These are phyloP conservation scores for Cecropterus lyciades DNA, from an alignment of 1,140 invertebrate genomes.

Conservation along the genomic window DNA sequence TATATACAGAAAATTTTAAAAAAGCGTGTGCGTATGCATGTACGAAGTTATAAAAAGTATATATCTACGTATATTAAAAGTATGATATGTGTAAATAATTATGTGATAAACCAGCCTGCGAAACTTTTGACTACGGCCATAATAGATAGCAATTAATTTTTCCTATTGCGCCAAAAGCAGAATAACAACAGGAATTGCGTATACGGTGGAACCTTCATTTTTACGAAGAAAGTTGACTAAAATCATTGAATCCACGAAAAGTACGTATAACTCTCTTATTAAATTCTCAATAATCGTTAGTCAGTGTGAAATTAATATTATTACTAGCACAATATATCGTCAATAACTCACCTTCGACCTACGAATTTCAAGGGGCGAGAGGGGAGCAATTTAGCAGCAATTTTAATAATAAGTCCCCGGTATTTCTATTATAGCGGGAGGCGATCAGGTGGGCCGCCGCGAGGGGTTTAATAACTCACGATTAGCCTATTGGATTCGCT, in stretches of 20 bases:
- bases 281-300: conserved; percentile 14
- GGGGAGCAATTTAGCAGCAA: conserved; percentile 84
- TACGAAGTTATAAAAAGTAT: no score
- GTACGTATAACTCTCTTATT: conserved; percentile 3
- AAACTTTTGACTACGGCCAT: no score
- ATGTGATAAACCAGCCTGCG: no score
- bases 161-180: no score
- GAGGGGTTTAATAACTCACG: conserved; percentile 80
- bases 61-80: no score
- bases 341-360: conserved; percentile 71
- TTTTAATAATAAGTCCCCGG: conserved; percentile 85
- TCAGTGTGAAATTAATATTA: conserved; percentile 40
- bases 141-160: no score
- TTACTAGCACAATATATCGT: conserved; percentile 56
- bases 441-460: conserved; percentile 77
- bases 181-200: no score
- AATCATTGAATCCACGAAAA: neutral
- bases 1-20: no score
- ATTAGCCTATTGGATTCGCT: conserved; percentile 84
- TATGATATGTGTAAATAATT: no score
- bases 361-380: conserved; percentile 75
- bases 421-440: conserved; percentile 82
- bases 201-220: neutral
- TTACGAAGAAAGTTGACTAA: neutral
- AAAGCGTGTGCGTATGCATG: no score